Evolutionary conservation across 2,888 invertebrate species (phyloP), one percentile per base, ranked within the genome.

Genomic region (Erebia epiphron): DNA sequence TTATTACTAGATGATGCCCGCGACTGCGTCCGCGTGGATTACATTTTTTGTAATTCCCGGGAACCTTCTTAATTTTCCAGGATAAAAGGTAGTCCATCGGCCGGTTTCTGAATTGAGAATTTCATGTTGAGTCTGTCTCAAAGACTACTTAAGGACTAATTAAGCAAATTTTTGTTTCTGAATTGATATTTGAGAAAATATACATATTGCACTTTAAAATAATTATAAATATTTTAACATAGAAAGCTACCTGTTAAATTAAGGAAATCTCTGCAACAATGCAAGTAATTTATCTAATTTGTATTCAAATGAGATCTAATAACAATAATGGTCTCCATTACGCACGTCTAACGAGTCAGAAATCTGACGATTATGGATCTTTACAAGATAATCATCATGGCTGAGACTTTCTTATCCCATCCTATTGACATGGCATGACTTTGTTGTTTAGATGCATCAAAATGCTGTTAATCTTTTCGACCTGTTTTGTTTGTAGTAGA

Each of bases 331-430:
- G 49, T 62, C 14, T 14, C 18, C 46, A 46, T 61, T 14, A 62
- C 14, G 62, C 46, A 62, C 21, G 62, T 62, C 62, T 18, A 16
- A 46, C 60, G 13, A 62, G 18, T 49, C 62, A 62, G 62, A 62
- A 49, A 62, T 62, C 49, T 9, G 21, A 62, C 43, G 18, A 62
- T 62, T 21, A 62, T 49, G 49, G 21, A 18, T 14, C 11, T 62
- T 49, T 62, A 62, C 62, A 49, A 62, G 62, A 62, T 62, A 62
- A 62, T 62, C 46, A 46, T 10, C n/a, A 60, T 10, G 41, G 7
- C 62, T 13, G 8, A 62, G 62, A 62, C 49, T 62, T 62, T 62
- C 62, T 8, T 62, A 7, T 8, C 13, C 21, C 21, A 46, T 46
- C 21, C 16, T 13, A 11, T 63, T 52, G 56, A 56, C 56, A 18